phyloP scores from a whole-genome alignment of 2,888 invertebrate species.

The Apocheima hispidaria region DNA sequence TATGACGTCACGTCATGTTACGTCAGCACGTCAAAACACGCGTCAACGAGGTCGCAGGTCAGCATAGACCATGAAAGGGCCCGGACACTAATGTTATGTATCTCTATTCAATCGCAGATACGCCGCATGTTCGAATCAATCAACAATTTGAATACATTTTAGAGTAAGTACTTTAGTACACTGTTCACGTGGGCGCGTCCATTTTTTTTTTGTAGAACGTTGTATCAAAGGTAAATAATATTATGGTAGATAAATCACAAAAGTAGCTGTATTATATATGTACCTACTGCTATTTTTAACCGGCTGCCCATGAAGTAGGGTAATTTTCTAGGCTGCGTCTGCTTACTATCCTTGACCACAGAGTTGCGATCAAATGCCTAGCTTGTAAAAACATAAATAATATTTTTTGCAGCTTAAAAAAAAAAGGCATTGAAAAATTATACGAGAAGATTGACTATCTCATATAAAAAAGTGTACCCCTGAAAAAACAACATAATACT shows the following conservation, averaged over 20 bases:
- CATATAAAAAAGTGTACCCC: no score
- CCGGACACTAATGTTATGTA: slow-evolving; percentile 81
- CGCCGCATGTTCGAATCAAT: slow-evolving; percentile 80
- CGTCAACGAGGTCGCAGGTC: slow-evolving; percentile 76
- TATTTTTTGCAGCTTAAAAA: no score
- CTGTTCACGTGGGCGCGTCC: slow-evolving; percentile 4
- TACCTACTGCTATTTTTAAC: no score
- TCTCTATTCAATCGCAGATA: slow-evolving; percentile 80
- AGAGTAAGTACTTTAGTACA: slow-evolving; percentile 46
- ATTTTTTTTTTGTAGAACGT: slow-evolving; percentile 46
- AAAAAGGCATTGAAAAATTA: no score
- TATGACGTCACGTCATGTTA: slow-evolving; percentile 40
- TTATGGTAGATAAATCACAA: slow-evolving; percentile 9
- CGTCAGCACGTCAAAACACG: slow-evolving; percentile 55
- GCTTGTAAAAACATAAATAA: no score
- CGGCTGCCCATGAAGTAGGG: no score
- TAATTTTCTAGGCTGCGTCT: background rate
- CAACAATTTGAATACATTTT: slow-evolving; percentile 84
- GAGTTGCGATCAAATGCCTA: no score
- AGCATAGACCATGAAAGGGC: slow-evolving; percentile 65
- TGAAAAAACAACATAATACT: no score
- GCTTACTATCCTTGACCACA: no score
- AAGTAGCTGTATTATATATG: no score
- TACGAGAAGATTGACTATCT: no score
- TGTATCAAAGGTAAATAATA: slow-evolving; percentile 4